Percentiles rank a stretch among this genome's conserved stretches.
Conservation (phyloP, 2,113 vertebrate species). For the Limnothrissa miodon region DNA sequence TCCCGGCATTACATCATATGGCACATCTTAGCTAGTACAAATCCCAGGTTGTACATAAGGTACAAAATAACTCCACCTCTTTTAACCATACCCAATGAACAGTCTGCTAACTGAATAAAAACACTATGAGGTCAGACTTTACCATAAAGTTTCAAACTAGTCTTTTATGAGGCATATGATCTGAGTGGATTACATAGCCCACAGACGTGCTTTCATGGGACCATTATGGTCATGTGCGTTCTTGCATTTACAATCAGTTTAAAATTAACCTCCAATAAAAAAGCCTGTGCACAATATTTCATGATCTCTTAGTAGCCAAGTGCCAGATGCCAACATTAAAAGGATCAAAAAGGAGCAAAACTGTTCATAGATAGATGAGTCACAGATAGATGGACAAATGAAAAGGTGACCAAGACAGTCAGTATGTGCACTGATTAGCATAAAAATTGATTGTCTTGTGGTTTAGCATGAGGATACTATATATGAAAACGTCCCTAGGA, state of each 20-base stretch:
- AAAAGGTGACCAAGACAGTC: neutral
- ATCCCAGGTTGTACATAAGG: conserved; percentile 3
- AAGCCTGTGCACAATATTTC: neutral
- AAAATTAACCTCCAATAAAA: conserved; percentile 29
- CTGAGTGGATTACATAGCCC: neutral
- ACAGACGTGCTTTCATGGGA: neutral
- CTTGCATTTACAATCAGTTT: conserved; percentile 37
- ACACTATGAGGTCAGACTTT: neutral
- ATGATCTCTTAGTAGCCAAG: neutral
- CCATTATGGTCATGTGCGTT: conserved; percentile 3
- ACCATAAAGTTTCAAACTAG: neutral
- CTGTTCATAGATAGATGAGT: conserved; percentile 12
- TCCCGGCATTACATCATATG: neutral
- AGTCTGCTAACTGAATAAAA: conserved; percentile 4
- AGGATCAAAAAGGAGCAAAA: neutral
- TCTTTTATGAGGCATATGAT: conserved; percentile 3
- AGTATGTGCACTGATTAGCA: neutral
- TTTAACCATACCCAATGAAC: neutral
- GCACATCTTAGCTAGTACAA: neutral
- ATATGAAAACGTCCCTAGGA: too few relatives aligned
- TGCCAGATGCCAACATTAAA: neutral
- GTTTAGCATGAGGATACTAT: neutral
- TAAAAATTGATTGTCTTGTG: neutral
- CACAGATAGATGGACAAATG: conserved; percentile 35
- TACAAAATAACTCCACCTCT: conserved; percentile 9